Percentiles rank a stretch among this genome's conserved stretches.
Evolutionary conservation across 2,888 invertebrate species (phyloP).

Genomic region (Escarpia spicata): DNA sequence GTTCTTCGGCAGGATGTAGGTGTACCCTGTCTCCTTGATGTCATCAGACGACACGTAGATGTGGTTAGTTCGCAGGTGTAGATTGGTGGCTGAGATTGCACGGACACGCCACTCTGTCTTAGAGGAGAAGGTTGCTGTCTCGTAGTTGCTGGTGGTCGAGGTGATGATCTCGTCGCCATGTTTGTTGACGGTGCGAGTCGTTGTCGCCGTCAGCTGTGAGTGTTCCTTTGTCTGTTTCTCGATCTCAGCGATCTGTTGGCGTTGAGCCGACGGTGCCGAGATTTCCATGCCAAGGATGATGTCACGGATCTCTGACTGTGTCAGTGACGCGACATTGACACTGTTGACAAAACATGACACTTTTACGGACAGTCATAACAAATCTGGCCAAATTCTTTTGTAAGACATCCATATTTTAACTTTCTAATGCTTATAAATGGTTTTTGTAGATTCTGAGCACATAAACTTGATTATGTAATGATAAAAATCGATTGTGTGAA

Average conservation of each 20-base stretch:
- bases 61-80: slow-evolving; percentile 96
- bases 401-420: no score
- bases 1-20: slow-evolving; percentile 85
- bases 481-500: no score
- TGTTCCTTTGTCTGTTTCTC: slow-evolving; percentile 99
- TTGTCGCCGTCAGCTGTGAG: slow-evolving; percentile 94
- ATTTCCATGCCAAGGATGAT: slow-evolving; percentile 99
- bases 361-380: not conserved
- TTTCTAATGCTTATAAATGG: no score
- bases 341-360: slow-evolving; percentile 63
- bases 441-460: no score
- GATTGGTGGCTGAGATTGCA: slow-evolving; percentile 96
- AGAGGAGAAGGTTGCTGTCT: slow-evolving; percentile 95
- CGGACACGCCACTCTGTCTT: slow-evolving; percentile 98
- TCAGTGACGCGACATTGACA: slow-evolving; percentile 97
- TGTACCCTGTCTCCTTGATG: slow-evolving; percentile 99
- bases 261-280: slow-evolving; percentile 96
- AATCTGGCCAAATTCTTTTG: no score
- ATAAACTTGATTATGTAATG: no score
- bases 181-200: slow-evolving; percentile 97
- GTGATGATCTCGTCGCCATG: slow-evolving; percentile 99
- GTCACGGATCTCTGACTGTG: slow-evolving; percentile 98
- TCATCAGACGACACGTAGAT: slow-evolving; percentile 99
- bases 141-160: slow-evolving; percentile 98
- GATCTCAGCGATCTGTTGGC: slow-evolving; percentile 99